A percentile compares a stretch with the other conserved stretches of the same genome.
Evolutionary conservation across 2,113 vertebrate species (phyloP).

Genomic region (Mirounga angustirostris): DNA sequence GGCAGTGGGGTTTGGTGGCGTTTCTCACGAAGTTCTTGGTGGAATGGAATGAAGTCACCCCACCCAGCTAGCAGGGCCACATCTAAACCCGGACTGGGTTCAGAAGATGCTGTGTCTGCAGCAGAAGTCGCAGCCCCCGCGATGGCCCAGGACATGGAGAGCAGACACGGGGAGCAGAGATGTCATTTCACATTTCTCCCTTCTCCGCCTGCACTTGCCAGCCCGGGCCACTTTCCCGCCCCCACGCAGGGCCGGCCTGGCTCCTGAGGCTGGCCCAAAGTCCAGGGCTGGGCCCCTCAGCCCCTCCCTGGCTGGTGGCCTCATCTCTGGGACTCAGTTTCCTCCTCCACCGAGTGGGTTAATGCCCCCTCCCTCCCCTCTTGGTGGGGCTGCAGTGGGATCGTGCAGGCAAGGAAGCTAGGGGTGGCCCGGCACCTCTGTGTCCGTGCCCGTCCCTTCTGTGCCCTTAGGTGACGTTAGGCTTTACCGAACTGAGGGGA

Average conservation of each 20-base stretch:
- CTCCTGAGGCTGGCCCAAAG: neutral
- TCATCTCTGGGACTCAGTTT: neutral
- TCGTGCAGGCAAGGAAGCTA: neutral
- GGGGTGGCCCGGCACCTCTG: neutral
- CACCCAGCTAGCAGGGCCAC: neutral
- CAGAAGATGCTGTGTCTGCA: neutral
- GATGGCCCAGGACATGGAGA: rapidly evolving
- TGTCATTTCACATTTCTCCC: neutral
- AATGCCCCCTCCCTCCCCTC: neutral
- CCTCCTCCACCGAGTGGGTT: neutral
- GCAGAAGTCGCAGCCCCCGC: neutral
- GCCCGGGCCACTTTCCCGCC: neutral
- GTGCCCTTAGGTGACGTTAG: rapidly evolving
- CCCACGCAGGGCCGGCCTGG: rapidly evolving
- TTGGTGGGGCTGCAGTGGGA: neutral
- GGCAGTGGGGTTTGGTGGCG: neutral
- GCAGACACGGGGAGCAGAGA: neutral
- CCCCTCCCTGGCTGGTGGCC: neutral
- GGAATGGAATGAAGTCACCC: neutral
- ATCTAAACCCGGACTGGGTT: neutral
- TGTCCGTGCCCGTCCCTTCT: neutral
- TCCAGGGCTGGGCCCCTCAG: neutral
- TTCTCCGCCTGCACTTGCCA: neutral
- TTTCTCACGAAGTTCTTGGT: neutral
- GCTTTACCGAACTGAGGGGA: neutral